These are phyloP conservation scores for Pollenia angustigena DNA, from an alignment of 2,888 invertebrate species.

Conservation along the genomic window DNA sequence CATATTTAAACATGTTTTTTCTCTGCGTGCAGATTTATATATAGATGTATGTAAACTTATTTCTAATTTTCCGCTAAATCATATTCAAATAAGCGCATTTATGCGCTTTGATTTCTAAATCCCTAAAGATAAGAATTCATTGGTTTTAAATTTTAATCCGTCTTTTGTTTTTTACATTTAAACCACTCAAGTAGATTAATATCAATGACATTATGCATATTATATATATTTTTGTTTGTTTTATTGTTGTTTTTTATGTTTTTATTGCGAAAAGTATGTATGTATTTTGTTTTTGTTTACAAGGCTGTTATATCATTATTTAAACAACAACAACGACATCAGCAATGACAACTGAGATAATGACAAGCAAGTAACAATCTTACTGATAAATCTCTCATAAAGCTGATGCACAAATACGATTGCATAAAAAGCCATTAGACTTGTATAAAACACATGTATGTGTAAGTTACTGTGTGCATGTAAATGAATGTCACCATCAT, in stretches of 20 bases:
- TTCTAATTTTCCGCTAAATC: no score
- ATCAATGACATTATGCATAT: background rate
- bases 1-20: no score
- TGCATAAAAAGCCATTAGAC: background rate
- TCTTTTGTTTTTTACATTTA: conserved; percentile 20
- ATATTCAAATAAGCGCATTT: no score
- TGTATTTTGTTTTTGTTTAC: conserved; percentile 38
- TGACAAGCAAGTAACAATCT: conserved; percentile 30
- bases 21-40: no score
- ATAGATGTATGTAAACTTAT: no score
- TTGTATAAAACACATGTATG: background rate
- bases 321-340: conserved; percentile 29
- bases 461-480: background rate
- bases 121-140: background rate
- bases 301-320: conserved; percentile 57
- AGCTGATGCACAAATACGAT: background rate
- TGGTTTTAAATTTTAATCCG: background rate
- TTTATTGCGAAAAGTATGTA: conserved; percentile 21
- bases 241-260: conserved; percentile 25
- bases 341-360: background rate
- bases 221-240: conserved; percentile 8
- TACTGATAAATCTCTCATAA: conserved; percentile 35
- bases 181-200: background rate
- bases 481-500: conserved; percentile 51
- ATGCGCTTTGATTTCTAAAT: background rate